Evolutionary conservation across 2,888 invertebrate species (phyloP), one percentile per base, ranked within the genome.

Genomic region (Lissonota sp.): DNA sequence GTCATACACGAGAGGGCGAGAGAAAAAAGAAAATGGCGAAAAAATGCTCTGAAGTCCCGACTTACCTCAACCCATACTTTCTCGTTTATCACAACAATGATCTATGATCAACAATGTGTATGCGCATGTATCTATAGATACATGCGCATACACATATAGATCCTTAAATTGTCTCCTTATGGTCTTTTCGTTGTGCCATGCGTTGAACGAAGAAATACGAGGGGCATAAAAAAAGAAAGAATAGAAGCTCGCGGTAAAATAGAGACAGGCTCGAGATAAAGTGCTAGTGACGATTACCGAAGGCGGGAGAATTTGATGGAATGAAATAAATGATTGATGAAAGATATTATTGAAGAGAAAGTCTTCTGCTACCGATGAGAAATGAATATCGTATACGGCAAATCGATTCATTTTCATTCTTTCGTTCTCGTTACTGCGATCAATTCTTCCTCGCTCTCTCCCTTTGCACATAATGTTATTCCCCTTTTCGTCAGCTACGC

Each of bases 241-340:
- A 39, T 26, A 39, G 37, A 44, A 6, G 40, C n/a, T 12, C 16
- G 60, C 37, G 60, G 39, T 39, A 71, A 44, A 60, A 51, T 16
- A 49, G 71, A 53, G 53, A 26, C 26, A 14, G 53, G 42, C 60
- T 40, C 12, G 39, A 71, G 71, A 71, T 51, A 71, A 71, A 71
- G 49, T 60, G 49, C 71, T 71, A 1, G n/a, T 40, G 40, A 42
- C 53, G 49, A 64, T 64, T 64, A 64, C 3, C 26, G 26, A 26
- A 49, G 60, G 42, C 26, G 12, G 62, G 39, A n/a, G 39, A 6
- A 26, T 26, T 26, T 26, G 26, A 26, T 26, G 14, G 57, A 42
- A 44, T 39, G 8, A 46, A 70, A 70, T 53, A 53, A 51, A 74
- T 79, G 74, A 79, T 79, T 79, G 74, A 79, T 74, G 58, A 70